Percentiles rank a stretch among this genome's conserved stretches.
Evolutionary conservation across 2,888 invertebrate genomes (phyloP).

Genomic region (Zelleria hepariella): DNA sequence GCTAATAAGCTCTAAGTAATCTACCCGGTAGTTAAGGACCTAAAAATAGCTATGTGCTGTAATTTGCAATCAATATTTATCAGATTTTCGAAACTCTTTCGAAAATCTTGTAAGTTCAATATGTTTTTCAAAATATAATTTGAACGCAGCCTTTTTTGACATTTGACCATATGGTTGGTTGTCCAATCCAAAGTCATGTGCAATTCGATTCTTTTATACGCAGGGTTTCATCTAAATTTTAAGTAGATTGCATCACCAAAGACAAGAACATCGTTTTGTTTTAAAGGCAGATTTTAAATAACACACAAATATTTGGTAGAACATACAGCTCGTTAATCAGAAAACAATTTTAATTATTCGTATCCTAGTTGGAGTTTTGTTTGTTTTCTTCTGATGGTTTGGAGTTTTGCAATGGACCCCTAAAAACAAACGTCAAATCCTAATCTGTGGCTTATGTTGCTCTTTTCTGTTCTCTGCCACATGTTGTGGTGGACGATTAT

Average conservation of each 20-base stretch:
- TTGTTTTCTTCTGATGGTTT: not conserved
- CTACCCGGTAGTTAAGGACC: no score
- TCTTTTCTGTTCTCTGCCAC: not conserved
- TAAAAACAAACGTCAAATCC: not conserved
- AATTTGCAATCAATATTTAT: not conserved
- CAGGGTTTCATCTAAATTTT: no score
- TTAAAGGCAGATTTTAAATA: no score
- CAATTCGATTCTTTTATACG: not conserved
- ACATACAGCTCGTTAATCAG: no score
- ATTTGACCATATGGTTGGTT: not conserved
- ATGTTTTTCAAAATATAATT: not conserved
- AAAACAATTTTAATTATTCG: no score
- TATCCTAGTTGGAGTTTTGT: no score
- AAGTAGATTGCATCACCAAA: no score
- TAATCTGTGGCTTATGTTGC: not conserved
- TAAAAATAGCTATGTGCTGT: not conserved
- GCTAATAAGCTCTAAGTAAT: not conserved
- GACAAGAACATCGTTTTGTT: no score
- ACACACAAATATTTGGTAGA: no score
- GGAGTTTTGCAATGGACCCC: slow-evolving; percentile 8
- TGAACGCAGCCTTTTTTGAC: not conserved
- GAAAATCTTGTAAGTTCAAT: not conserved
- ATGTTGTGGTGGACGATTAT: not conserved
- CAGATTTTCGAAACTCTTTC: not conserved
- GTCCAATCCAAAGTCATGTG: not conserved